Conservation (phyloP, 2,797 vertebrate species). For the Lagorchestes hirsutus region DNA sequence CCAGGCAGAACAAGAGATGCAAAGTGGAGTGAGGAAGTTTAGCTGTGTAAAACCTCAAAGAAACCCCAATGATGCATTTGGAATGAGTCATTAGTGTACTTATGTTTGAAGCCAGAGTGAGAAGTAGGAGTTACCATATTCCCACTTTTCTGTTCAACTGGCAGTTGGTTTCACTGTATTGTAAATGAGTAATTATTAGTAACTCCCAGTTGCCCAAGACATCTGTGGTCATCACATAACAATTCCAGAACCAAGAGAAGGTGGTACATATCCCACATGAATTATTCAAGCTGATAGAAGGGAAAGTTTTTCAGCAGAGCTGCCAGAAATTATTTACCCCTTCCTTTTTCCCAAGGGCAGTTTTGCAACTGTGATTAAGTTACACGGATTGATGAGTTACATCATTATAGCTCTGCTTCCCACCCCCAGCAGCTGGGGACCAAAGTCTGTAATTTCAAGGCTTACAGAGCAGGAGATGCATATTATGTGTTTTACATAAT, state of each 20-base stretch:
- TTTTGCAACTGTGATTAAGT: not conserved
- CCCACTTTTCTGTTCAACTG: not conserved
- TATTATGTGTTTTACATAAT: not conserved
- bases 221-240: not conserved
- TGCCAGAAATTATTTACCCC: not conserved
- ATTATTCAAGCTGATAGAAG: not conserved
- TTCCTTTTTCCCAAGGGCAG: not conserved
- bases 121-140: not conserved
- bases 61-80: not conserved
- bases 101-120: not conserved
- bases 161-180: not conserved
- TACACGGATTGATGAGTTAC: not conserved
- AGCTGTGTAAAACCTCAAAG: not conserved
- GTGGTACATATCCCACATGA: not conserved
- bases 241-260: not conserved
- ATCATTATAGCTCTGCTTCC: not conserved
- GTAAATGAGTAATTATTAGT: not conserved
- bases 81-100: not conserved
- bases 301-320: not conserved
- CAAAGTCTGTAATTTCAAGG: not conserved
- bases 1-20: not conserved
- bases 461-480: not conserved
- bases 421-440: not conserved
- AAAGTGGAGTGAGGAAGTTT: not conserved
- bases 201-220: not conserved